Base-by-base conservation (phyloP, 2,888 invertebrate species). In the Spodoptera picta region DNA sequence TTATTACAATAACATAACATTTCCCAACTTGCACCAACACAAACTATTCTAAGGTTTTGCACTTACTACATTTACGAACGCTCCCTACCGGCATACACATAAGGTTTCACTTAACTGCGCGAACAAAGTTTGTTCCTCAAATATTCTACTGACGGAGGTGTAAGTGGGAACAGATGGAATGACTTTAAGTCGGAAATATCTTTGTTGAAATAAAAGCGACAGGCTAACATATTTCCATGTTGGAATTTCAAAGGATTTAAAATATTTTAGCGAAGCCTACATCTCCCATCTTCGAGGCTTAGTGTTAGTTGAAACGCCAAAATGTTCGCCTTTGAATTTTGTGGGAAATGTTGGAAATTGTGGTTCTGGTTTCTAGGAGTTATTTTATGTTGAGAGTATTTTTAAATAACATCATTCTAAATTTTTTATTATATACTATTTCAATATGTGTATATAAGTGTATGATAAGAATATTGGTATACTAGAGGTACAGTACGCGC, bases 81-180 rank as follows among this genome's bases (percentile, higher is more conserved):
- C 36, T 60, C 77, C 54, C 56, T 79, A 51, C 6, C 4, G 2
- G 11, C 19, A 63, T 65, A 48, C 11, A 11, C 60, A 71, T 80
- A 77, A 79, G 64, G 74, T 54, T 43, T 14, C 50, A 49, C 62
- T 52, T 47, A 31, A 41, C 47, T 44, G 47, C 41, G 23, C n/a
- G 0, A 53, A 47, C 19, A 52, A 50, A 36, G 36, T 65, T 60
- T 53, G 60, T 24, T 3, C 24, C 10, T 11, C 54, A 42, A 56
- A 73, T 63, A 58, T 59, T 56, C 62, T 71, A 62, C 71, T 53
- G 70, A 47, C 60, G 43, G 54, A 68, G 65, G 62, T 72, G 70
- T 72, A 58, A 75, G 72, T 67, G 56, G 49, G 69, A 73, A 73
- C 54, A 69, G 65, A 69, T 60, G 75, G 65, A 69, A 71, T 79